Evolutionary conservation across 53 echinoderm and acorn worm species (phyloP), one percentile per base, ranked within the genome.

Genomic region (Hippasteria phrygiana): DNA sequence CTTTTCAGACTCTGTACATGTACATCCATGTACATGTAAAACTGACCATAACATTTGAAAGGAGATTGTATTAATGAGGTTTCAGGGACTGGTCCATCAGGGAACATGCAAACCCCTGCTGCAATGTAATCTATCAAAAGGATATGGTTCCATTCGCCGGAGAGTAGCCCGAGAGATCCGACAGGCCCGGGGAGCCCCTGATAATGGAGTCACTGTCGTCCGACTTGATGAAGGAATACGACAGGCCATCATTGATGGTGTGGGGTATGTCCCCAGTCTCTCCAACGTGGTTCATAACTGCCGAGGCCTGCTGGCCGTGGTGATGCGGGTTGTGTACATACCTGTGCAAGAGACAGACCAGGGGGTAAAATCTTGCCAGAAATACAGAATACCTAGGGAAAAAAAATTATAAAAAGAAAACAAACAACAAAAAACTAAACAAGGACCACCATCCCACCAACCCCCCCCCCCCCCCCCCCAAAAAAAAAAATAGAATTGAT

Each of bases 61-160:
- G 5, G 46, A 45, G 46, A 45, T 11, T 45, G n/a, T n/a, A n/a
- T n/a, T n/a, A n/a, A n/a, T n/a, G n/a, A n/a, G n/a, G n/a, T n/a
- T n/a, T n/a, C n/a, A n/a, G n/a, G n/a, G n/a, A n/a, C n/a, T n/a
- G n/a, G n/a, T n/a, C n/a, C n/a, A n/a, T n/a, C n/a, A n/a, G n/a
- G n/a, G n/a, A n/a, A n/a, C n/a, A n/a, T n/a, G n/a, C n/a, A n/a
- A n/a, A n/a, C n/a, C n/a, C n/a, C n/a, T n/a, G n/a, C n/a, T n/a
- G n/a, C n/a, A n/a, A 54, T 16, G n/a, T n/a, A n/a, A n/a, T n/a
- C n/a, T n/a, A n/a, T n/a, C n/a, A 89, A 96, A 95, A 96, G 96
- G 96, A 96, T 96, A 96, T 96, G 87, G 94, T 93, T 63, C 95
- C 95, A 38, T 93, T 93, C 70, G 91, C 91, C 18, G 88, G 82